phyloP scores from a whole-genome alignment of 2,888 invertebrate genomes.

The Cephus pygmeus region DNA sequence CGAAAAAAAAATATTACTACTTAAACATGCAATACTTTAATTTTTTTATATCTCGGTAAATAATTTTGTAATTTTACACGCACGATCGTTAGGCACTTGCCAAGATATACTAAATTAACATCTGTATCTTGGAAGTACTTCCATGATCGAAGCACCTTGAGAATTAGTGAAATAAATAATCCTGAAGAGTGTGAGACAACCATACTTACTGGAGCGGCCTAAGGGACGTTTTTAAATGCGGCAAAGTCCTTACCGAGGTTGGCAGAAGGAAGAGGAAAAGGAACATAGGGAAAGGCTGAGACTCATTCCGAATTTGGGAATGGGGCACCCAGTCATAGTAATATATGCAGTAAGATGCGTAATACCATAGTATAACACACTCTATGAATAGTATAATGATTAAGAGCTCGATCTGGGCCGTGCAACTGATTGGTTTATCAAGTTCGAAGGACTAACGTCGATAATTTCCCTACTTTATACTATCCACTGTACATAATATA shows the following conservation, averaged over 20 bases:
- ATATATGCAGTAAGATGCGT: not conserved
- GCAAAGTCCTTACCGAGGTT: not conserved
- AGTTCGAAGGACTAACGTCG: slow-evolving; percentile 15
- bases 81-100: too few relatives aligned
- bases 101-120: too few relatives aligned
- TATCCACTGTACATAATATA: slow-evolving; percentile 62
- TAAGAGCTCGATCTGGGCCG: not conserved
- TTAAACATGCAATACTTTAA: too few relatives aligned
- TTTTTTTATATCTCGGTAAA: too few relatives aligned
- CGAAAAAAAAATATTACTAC: too few relatives aligned
- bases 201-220: not conserved
- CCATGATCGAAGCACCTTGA: not conserved
- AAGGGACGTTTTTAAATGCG: not conserved
- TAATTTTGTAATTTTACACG: too few relatives aligned
- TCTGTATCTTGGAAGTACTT: too few relatives aligned
- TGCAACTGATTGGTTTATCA: not conserved
- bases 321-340: not conserved
- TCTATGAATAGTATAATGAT: not conserved
- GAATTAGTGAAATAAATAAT: not conserved
- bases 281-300: not conserved
- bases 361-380: not conserved
- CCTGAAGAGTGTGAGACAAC: not conserved
- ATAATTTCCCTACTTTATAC: slow-evolving; percentile 10
- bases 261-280: not conserved
- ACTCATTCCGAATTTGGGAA: not conserved